These are phyloP conservation scores for Columba guinea DNA, from an alignment of 2,797 vertebrate species.

Conservation along the genomic window DNA sequence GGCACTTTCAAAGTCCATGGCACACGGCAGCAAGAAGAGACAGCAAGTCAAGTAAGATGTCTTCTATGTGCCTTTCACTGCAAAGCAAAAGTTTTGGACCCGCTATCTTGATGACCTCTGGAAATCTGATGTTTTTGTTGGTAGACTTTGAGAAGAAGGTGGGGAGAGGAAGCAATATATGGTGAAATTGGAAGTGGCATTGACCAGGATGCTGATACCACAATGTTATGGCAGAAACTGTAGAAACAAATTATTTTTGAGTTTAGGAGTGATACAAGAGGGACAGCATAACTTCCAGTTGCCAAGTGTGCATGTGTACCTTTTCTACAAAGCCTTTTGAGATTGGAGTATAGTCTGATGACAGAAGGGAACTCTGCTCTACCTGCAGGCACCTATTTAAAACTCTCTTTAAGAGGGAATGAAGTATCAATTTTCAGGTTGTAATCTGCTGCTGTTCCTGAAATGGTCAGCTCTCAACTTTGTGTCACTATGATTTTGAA, in stretches of 20 bases:
- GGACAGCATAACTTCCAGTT: neutral
- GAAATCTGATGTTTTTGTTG: neutral
- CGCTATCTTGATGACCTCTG: rapidly evolving
- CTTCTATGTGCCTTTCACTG: neutral
- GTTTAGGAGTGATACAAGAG: neutral
- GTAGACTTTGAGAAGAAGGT: neutral
- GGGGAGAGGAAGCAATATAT: neutral
- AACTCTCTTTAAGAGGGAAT: neutral
- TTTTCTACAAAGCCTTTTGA: neutral
- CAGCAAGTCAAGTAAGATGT: neutral
- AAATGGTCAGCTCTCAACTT: neutral
- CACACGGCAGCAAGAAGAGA: neutral
- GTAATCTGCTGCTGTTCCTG: neutral
- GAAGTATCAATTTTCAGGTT: neutral
- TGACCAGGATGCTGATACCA: neutral
- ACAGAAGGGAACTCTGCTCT: neutral
- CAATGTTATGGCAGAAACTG: neutral
- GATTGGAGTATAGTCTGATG: neutral
- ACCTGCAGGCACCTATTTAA: neutral
- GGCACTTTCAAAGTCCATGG: neutral
- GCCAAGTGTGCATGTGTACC: neutral
- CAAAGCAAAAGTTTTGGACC: neutral
- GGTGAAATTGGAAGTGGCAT: neutral
- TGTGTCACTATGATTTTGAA: neutral
- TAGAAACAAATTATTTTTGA: neutral